A percentile compares a stretch with the other conserved stretches of the same genome.
Conservation (phyloP, 2,113 vertebrate genomes). For the Desmodus rotundus region DNA sequence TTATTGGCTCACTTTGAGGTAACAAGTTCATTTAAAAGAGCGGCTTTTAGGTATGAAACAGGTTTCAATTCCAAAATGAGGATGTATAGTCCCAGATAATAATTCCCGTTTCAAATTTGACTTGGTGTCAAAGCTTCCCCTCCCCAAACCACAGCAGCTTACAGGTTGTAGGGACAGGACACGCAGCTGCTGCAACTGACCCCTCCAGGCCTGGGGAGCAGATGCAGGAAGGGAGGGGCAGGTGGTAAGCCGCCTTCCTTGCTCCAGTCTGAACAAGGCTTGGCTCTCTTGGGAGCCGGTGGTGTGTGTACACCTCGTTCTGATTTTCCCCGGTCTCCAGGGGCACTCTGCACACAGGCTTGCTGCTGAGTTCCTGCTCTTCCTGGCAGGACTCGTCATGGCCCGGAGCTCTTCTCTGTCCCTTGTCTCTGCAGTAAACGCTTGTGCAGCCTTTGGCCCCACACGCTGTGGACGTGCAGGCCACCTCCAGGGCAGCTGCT, state of each 20-base stretch:
- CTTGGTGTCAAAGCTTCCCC: background rate
- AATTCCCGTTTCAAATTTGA: background rate
- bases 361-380: background rate
- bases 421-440: background rate
- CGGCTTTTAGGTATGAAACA: background rate
- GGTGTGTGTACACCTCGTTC: background rate
- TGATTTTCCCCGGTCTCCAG: background rate
- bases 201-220: background rate
- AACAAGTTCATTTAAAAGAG: background rate
- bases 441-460: background rate
- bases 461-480: fast-evolving
- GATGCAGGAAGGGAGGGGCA: no score
- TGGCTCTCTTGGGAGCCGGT: background rate
- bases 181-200: background rate
- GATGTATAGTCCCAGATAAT: background rate
- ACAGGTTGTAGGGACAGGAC: background rate
- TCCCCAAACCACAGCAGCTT: background rate
- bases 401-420: background rate
- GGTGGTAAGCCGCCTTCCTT: background rate
- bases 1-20: background rate
- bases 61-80: background rate
- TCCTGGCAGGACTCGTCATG: no score
- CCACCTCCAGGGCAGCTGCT: background rate
- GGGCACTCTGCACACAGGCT: background rate
- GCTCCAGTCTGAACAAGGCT: background rate